Conservation (phyloP, 2,113 vertebrate genomes). For the Setophaga petechia region DNA sequence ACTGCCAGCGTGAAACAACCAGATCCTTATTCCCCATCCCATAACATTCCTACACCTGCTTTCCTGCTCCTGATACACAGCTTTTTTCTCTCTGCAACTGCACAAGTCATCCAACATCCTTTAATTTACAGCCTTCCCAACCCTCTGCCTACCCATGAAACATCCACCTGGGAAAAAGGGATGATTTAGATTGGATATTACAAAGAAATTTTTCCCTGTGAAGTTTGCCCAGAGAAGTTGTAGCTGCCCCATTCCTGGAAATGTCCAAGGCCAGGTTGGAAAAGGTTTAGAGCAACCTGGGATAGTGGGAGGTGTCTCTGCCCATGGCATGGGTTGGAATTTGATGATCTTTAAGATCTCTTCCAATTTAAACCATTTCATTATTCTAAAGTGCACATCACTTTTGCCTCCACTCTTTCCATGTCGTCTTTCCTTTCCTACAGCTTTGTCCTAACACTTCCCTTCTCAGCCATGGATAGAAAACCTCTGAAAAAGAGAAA, state of each 20-base stretch:
- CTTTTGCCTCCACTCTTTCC: background rate
- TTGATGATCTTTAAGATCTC: background rate
- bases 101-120: background rate
- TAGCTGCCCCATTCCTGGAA: background rate
- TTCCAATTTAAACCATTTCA: background rate
- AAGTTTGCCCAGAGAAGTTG: fast-evolving
- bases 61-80: background rate
- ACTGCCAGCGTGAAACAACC: background rate
- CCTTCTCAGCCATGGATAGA: background rate
- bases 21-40: background rate
- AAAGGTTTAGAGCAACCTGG: background rate
- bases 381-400: background rate
- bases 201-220: background rate
- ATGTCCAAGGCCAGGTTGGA: background rate
- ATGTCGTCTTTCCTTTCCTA: background rate
- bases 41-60: background rate
- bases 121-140: background rate
- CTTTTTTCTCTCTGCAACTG: background rate
- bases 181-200: too few species aligned
- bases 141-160: background rate
- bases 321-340: background rate
- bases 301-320: background rate
- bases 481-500: background rate
- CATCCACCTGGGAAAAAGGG: background rate
- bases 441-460: background rate